Conservation (phyloP, 2,797 vertebrate species). For the Staurois parvus region DNA sequence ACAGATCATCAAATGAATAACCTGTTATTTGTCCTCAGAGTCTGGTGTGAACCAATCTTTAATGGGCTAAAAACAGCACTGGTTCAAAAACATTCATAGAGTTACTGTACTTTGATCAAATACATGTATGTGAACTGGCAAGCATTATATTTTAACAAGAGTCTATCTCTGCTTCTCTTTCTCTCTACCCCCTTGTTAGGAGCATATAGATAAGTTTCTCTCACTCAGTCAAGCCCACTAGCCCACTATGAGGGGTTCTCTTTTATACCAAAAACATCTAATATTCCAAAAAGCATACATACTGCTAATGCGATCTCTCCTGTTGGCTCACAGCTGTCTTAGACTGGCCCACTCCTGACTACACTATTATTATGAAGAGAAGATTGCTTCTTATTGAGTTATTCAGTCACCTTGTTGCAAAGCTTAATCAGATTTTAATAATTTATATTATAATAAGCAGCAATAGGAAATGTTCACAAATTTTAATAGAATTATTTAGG, state of each 20-base stretch:
- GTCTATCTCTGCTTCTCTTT: too few species aligned
- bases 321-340: background rate
- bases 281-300: background rate
- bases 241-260: background rate
- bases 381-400: background rate
- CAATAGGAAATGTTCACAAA: background rate
- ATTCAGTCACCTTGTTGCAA: slow-evolving; percentile 10
- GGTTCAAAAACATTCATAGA: too few species aligned
- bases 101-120: too few species aligned
- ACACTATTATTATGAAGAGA: background rate
- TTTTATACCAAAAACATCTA: background rate
- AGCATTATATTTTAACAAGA: too few species aligned
- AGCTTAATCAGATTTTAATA: slow-evolving; percentile 43
- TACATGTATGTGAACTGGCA: too few species aligned
- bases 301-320: background rate
- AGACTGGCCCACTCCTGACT: background rate
- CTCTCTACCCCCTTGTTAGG: too few species aligned
- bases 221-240: background rate
- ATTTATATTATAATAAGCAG: slow-evolving; percentile 29
- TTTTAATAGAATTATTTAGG: slow-evolving; percentile 14
- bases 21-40: too few species aligned
- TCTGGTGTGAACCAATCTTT: too few species aligned
- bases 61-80: too few species aligned
- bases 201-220: too few species aligned
- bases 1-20: too few species aligned